These are phyloP conservation scores for Bombus pascuorum DNA, from an alignment of 1,140 invertebrate genomes.

Conservation along the genomic window DNA sequence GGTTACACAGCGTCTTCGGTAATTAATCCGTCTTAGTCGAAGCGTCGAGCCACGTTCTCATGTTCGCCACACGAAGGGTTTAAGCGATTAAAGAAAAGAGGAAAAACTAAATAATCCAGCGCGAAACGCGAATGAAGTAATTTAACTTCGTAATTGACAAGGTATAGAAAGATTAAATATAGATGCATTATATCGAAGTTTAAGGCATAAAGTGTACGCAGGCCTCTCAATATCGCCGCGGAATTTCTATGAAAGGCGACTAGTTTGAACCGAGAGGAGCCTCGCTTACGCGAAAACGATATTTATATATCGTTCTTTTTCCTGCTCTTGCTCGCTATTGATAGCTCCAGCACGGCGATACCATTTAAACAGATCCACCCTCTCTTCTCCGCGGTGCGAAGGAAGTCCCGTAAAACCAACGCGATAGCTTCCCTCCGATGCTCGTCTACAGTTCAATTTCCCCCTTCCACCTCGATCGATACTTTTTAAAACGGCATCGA, in stretches of 20 bases:
- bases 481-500: constrained; percentile 17
- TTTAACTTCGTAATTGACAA: constrained; percentile 44
- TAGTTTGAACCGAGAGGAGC: not conserved
- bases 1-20: constrained; percentile 44
- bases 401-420: constrained; percentile 14
- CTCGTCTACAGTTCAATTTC: constrained; percentile 17
- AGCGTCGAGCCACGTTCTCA: constrained; percentile 1
- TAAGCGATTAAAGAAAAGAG: not conserved
- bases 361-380: constrained; percentile 24
- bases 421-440: constrained; percentile 5
- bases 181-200: constrained; percentile 17
- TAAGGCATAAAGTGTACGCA: not conserved
- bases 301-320: constrained; percentile 1
- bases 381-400: not conserved
- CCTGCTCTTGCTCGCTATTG: not conserved
- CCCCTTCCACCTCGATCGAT: constrained; percentile 1
- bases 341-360: not conserved
- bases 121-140: not conserved
- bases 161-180: not conserved
- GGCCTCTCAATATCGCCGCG: not conserved
- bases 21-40: constrained; percentile 46
- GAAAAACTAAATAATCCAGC: not conserved
- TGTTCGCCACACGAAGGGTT: not conserved
- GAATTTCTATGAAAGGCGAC: not conserved
- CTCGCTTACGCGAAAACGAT: not conserved